Percentiles rank a stretch among this genome's conserved stretches.
These are phyloP conservation scores for Nowickia ferox DNA, from an alignment of 2,888 invertebrate genomes.

Conservation along the genomic window DNA sequence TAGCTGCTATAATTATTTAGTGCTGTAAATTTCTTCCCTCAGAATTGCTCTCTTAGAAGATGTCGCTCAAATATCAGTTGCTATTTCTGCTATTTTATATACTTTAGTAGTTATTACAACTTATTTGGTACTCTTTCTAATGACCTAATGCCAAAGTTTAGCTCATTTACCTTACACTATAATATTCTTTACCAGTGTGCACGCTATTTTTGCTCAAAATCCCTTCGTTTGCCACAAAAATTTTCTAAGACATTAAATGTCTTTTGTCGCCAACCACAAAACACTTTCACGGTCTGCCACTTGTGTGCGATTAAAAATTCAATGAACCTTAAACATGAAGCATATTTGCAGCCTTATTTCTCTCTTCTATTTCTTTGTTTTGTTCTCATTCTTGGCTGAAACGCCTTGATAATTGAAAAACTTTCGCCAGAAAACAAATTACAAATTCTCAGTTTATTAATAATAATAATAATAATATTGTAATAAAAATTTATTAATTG, in stretches of 20 bases:
- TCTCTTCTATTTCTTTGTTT: constrained; percentile 29
- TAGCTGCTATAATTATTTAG: too few species aligned
- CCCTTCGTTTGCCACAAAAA: not conserved
- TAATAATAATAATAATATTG: constrained; percentile 60
- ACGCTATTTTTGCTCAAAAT: not conserved
- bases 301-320: constrained; percentile 66
- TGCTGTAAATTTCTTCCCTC: too few species aligned
- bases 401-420: constrained; percentile 65
- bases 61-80: too few species aligned
- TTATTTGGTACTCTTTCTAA: too few species aligned
- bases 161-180: not conserved
- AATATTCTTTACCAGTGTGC: constrained; percentile 4
- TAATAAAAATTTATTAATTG: constrained; percentile 68
- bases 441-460: constrained; percentile 55
- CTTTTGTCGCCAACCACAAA: constrained; percentile 56
- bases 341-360: constrained; percentile 27
- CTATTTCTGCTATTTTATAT: too few species aligned
- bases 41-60: too few species aligned
- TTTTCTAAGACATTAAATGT: constrained; percentile 44
- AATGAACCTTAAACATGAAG: constrained; percentile 59
- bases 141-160: too few species aligned
- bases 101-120: too few species aligned
- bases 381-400: not conserved
- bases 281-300: constrained; percentile 69
- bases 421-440: constrained; percentile 54